phyloP scores from a whole-genome alignment of 2,888 invertebrate species.

The Eupelmus urozonus region DNA sequence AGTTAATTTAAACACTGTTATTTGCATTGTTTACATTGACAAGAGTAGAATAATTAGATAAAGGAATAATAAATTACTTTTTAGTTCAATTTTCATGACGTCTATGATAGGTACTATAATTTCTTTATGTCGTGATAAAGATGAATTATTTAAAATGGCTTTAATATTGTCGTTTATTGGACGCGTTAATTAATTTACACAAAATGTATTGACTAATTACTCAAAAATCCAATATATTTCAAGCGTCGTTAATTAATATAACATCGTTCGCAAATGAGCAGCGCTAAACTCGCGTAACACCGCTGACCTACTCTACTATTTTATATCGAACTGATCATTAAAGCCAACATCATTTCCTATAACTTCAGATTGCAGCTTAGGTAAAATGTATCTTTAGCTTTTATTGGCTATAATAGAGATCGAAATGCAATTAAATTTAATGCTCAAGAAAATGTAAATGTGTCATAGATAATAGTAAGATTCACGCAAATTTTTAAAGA shows the following conservation, averaged over 20 bases:
- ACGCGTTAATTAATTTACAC: neutral
- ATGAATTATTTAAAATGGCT: neutral
- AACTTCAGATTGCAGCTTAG: constrained; percentile 10
- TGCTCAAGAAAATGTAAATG: too few species aligned
- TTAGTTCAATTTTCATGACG: too few species aligned
- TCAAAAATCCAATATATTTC: constrained; percentile 7
- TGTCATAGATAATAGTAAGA: too few species aligned
- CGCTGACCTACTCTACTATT: constrained; percentile 51
- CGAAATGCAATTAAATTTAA: too few species aligned
- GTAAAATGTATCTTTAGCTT: constrained; percentile 31
- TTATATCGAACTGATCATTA: constrained; percentile 45
- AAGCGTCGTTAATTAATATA: constrained; percentile 40
- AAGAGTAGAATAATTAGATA: too few species aligned
- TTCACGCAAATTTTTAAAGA: too few species aligned
- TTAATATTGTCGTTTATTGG: neutral
- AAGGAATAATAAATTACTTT: too few species aligned
- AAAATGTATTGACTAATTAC: constrained; percentile 3
- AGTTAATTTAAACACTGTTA: too few species aligned
- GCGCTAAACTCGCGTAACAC: constrained; percentile 36
- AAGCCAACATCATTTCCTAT: constrained; percentile 36
- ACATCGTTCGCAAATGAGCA: constrained; percentile 18
- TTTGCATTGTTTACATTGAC: too few species aligned
- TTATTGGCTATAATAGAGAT: constrained; percentile 11
- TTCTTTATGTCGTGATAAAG: too few species aligned
- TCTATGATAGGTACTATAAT: too few species aligned